A percentile compares a stretch with the other conserved stretches of the same genome.
phyloP scores from a whole-genome alignment of 1,140 invertebrate species.

The Apocrypta bakeri region DNA sequence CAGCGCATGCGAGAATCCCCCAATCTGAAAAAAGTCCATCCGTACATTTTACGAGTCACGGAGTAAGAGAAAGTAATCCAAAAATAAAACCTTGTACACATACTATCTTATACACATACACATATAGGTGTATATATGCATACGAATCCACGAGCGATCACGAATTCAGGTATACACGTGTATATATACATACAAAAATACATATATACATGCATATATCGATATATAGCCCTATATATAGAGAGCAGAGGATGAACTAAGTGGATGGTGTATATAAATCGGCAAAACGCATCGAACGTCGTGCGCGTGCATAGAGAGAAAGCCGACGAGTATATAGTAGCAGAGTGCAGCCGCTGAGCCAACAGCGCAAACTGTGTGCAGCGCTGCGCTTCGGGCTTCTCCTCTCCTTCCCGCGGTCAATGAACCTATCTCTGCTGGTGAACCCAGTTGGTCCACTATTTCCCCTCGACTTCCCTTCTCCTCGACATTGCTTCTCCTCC shows the following conservation, averaged over 20 bases:
- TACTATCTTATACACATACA: background rate
- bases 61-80: background rate
- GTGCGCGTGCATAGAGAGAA: slow-evolving; percentile 2
- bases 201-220: background rate
- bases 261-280: background rate
- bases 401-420: slow-evolving; percentile 75
- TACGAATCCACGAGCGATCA: background rate
- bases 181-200: too few relatives aligned
- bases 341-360: slow-evolving; percentile 50
- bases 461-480: slow-evolving; percentile 59
- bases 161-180: background rate
- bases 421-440: slow-evolving; percentile 72
- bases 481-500: slow-evolving; percentile 60
- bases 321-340: background rate
- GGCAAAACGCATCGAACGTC: slow-evolving; percentile 32
- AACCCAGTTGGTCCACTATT: slow-evolving; percentile 75
- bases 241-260: background rate
- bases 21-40: too few relatives aligned
- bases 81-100: background rate
- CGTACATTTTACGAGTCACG: background rate
- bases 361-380: slow-evolving; percentile 56
- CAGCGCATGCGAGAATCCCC: too few relatives aligned
- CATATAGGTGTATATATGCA: too few relatives aligned
- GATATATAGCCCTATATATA: background rate
- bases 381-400: slow-evolving; percentile 68